Percentiles rank a stretch among this genome's conserved stretches.
These are phyloP conservation scores for Asbolus verrucosus DNA, from an alignment of 1,140 invertebrate species.

Conservation along the genomic window DNA sequence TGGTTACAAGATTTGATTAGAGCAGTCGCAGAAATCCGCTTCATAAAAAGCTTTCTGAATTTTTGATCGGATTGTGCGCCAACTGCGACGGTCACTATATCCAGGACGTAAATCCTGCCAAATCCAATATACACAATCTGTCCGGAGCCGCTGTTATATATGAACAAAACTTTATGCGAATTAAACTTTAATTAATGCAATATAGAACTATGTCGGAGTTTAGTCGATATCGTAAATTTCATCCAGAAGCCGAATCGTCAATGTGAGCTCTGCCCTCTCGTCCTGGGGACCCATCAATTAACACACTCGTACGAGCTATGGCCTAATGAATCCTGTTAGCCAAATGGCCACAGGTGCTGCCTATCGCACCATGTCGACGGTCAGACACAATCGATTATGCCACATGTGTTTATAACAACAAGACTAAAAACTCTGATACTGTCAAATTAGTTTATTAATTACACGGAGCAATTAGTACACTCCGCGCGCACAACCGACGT, in stretches of 20 bases:
- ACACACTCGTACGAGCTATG: constrained; percentile 40
- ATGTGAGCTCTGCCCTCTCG: background rate
- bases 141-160: constrained; percentile 41
- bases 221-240: constrained; percentile 35
- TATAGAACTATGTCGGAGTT: constrained; percentile 28
- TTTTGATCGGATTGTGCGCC: constrained; percentile 26
- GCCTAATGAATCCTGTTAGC: constrained; percentile 46
- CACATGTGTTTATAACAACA: constrained; percentile 43
- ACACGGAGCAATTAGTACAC: constrained; percentile 21
- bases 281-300: constrained; percentile 42
- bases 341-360: constrained; percentile 43
- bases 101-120: constrained; percentile 34
- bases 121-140: constrained; percentile 46
- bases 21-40: constrained; percentile 1
- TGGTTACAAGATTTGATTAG: constrained; percentile 33
- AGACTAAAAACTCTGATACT: constrained; percentile 35
- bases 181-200: constrained; percentile 47
- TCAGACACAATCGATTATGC: constrained; percentile 42
- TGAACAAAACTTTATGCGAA: constrained; percentile 42
- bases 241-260: constrained; percentile 6
- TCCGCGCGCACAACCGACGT: background rate
- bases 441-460: constrained; percentile 43
- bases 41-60: constrained; percentile 25
- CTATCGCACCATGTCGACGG: constrained; percentile 40
- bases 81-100: constrained; percentile 17